Evolutionary conservation across 53 echinoderm and acorn worm species (phyloP), one percentile per base, ranked within the genome.

Genomic region (Astropecten irregularis): DNA sequence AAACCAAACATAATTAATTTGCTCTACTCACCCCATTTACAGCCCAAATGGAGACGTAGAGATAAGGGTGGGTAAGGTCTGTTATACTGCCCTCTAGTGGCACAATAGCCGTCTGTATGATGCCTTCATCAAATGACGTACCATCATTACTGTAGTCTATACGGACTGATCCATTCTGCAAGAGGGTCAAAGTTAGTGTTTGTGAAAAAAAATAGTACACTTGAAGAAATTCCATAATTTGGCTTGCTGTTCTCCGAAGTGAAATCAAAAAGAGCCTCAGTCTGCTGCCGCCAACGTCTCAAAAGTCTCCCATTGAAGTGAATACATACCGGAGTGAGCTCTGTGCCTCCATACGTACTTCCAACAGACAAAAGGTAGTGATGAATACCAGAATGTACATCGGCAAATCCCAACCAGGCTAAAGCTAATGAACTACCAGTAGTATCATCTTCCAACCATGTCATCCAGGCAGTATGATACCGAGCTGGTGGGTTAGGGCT

Each of bases 361-460:
- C 88, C 88, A 2, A 88, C 60, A 27, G 88, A 59, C 28, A 88
- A 13, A 1, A 62, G 48, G 72, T 88, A 88, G 6, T 88, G 73
- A 25, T 42, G 49, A 1, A 89, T 76, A 39, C 74, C 84, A 32
- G 89, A 89, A 40, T 89, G 89, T 1, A 68, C 68, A 68, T 68
- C 68, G 9, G 68, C 68, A 27, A 68, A 68, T 47, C 68, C 68
- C 46, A 68, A 44, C 68, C 68, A 89, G 36, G 89, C 89, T 7
- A 89, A 73, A 9, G 84, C 63, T 3, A 89, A 28, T 18, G 49
- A 65, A 29, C 71, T 48, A 37, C 34, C 33, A 4, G 55, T 82
- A 0, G 35, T 30, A 28, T 46, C 3, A 34, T 66, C 73, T 14
- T 84, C 32, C 16, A 44, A 15, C 82, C 82, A 89, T 1, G 66